Percentiles rank a stretch among this genome's conserved stretches.
Evolutionary conservation across 2,888 invertebrate species (phyloP).

Genomic region (Nomada hirtipes): DNA sequence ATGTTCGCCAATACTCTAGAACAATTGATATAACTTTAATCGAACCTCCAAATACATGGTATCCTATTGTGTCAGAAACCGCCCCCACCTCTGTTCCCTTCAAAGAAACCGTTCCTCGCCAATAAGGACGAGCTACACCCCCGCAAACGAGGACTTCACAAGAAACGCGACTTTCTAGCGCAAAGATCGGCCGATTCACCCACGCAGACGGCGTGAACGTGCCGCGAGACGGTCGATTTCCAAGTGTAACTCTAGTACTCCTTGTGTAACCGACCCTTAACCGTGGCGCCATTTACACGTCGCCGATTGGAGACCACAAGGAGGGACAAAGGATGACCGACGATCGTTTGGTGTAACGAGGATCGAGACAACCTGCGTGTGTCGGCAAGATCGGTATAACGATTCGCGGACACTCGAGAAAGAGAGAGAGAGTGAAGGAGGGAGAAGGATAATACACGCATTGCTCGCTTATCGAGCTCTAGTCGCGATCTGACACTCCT

Average conservation of each 20-base stretch:
- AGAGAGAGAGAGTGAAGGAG: not conserved
- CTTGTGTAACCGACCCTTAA: slow-evolving; percentile 61
- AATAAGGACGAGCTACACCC: slow-evolving; percentile 7
- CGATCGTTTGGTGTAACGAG: slow-evolving; percentile 22
- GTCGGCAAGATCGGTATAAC: slow-evolving; percentile 67
- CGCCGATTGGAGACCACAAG: slow-evolving; percentile 33
- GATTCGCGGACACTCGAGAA: slow-evolving; percentile 28
- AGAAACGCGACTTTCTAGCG: slow-evolving; percentile 37
- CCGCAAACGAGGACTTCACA: slow-evolving; percentile 12
- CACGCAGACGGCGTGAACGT: slow-evolving; percentile 29
- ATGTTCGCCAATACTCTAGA: too few species aligned
- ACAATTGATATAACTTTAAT: too few species aligned
- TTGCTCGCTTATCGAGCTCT: slow-evolving; percentile 71
- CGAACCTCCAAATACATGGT: too few species aligned
- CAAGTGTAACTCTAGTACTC: slow-evolving; percentile 52
- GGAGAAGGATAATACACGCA: slow-evolving; percentile 61
- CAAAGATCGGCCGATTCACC: slow-evolving; percentile 39
- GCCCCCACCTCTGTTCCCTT: not conserved
- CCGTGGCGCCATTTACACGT: slow-evolving; percentile 55
- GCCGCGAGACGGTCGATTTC: slow-evolving; percentile 38
- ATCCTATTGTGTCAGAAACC: not conserved
- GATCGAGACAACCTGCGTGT: slow-evolving; percentile 70
- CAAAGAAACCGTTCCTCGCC: not conserved
- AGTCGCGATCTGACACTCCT: slow-evolving; percentile 49
- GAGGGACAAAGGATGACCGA: slow-evolving; percentile 11